These are phyloP conservation scores for Eudyptes chrysolophus DNA, from an alignment of 2,113 vertebrate species.

Conservation along the genomic window DNA sequence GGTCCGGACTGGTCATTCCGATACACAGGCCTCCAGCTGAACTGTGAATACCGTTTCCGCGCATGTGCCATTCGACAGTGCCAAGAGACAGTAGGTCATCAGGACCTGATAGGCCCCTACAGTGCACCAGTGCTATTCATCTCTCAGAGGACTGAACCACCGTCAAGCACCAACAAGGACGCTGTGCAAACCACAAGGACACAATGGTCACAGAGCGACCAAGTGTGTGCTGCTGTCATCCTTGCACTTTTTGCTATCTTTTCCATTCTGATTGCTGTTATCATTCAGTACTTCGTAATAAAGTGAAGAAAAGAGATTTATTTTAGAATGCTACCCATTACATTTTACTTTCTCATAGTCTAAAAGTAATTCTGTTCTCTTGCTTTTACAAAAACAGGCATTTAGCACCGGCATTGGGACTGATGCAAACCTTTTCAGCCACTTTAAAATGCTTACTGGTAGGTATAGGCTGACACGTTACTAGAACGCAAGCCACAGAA, in stretches of 20 bases:
- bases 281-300: slow-evolving; percentile 98
- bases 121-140: slow-evolving; percentile 88
- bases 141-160: slow-evolving; percentile 81
- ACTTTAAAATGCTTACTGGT: slow-evolving; percentile 67
- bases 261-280: slow-evolving; percentile 95
- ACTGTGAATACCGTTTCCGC: slow-evolving; percentile 92
- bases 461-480: slow-evolving; percentile 69
- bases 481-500: slow-evolving; percentile 72
- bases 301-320: slow-evolving; percentile 81
- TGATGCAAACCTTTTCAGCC: slow-evolving; percentile 69
- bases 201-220: slow-evolving; percentile 86
- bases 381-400: slow-evolving; percentile 78
- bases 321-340: slow-evolving; percentile 70
- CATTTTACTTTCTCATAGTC: slow-evolving; percentile 78
- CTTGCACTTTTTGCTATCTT: slow-evolving; percentile 92
- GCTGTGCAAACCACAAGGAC: slow-evolving; percentile 75
- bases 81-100: slow-evolving; percentile 80
- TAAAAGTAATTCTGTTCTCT: slow-evolving; percentile 77
- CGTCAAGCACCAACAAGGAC: slow-evolving; percentile 73
- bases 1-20: slow-evolving; percentile 86
- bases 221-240: slow-evolving; percentile 95
- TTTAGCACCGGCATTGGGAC: slow-evolving; percentile 73
- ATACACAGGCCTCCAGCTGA: slow-evolving; percentile 85
- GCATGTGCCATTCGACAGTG: slow-evolving; percentile 92
- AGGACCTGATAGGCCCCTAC: slow-evolving; percentile 90